Conservation (phyloP, 2,888 invertebrate genomes). For the Drepana falcataria region DNA sequence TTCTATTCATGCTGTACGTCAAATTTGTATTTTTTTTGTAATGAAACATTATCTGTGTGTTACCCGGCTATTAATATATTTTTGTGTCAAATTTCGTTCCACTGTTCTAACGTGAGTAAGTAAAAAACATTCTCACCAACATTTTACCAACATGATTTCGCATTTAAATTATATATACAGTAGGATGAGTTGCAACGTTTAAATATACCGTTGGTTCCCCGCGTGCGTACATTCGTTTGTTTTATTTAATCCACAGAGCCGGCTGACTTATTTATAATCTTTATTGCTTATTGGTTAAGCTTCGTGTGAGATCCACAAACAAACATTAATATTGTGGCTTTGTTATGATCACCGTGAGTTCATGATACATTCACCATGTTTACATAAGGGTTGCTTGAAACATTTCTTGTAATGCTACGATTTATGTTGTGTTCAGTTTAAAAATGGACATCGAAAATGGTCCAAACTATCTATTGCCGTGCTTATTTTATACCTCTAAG, state of each 20-base stretch:
- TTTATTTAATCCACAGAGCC: constrained; percentile 34
- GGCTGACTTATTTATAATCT: constrained; percentile 40
- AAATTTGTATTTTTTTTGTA: no score
- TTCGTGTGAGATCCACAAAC: constrained; percentile 52
- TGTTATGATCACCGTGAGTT: constrained; percentile 42
- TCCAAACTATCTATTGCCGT: no score
- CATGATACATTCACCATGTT: constrained; percentile 26
- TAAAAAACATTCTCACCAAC: no score
- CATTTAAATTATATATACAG: background rate
- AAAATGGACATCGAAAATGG: no score
- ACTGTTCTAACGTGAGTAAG: no score
- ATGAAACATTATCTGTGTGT: no score
- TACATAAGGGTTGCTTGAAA: constrained; percentile 5
- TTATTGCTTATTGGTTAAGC: constrained; percentile 48
- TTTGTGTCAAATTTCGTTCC: no score
- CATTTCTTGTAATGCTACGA: background rate
- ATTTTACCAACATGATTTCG: no score
- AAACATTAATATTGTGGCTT: constrained; percentile 16
- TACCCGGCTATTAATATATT: no score
- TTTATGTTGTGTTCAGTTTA: background rate
- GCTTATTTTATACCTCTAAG: no score
- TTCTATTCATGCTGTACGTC: no score
- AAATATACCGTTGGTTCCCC: background rate
- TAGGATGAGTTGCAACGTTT: background rate
- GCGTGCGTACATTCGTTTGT: constrained; percentile 25